These are phyloP conservation scores for Branchellion lobata DNA, from an alignment of 2,888 invertebrate genomes.

Conservation along the genomic window DNA sequence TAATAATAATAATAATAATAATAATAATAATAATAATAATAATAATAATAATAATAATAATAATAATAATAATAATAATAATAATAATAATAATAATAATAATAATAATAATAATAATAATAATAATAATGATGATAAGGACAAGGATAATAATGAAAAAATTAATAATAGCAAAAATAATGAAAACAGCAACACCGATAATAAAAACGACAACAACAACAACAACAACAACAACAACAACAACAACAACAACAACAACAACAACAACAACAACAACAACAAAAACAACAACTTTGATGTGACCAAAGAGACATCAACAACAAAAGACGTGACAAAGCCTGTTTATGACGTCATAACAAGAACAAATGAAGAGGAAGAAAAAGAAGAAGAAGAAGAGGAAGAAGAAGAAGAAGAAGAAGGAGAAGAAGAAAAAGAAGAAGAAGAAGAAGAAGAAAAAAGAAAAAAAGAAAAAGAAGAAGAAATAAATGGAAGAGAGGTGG, in stretches of 20 bases:
- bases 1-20: conserved; percentile 13
- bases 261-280: not conserved
- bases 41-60: conserved; percentile 25
- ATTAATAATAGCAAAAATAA: not conserved
- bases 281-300: not conserved
- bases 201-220: not conserved
- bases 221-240: not conserved
- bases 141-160: not conserved
- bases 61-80: not conserved
- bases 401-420: no score
- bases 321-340: no score
- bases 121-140: not conserved
- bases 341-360: no score
- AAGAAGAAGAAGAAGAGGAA: no score
- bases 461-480: no score
- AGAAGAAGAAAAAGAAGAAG: no score
- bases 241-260: not conserved
- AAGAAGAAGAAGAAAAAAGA: no score
- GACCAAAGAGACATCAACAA: no score
- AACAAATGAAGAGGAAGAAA: no score
- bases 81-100: not conserved
- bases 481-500: no score
- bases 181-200: not conserved
- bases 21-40: conserved; percentile 27
- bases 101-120: not conserved